These are phyloP conservation scores for Emberiza fucata DNA, from an alignment of 2,113 vertebrate species.

Conservation along the genomic window DNA sequence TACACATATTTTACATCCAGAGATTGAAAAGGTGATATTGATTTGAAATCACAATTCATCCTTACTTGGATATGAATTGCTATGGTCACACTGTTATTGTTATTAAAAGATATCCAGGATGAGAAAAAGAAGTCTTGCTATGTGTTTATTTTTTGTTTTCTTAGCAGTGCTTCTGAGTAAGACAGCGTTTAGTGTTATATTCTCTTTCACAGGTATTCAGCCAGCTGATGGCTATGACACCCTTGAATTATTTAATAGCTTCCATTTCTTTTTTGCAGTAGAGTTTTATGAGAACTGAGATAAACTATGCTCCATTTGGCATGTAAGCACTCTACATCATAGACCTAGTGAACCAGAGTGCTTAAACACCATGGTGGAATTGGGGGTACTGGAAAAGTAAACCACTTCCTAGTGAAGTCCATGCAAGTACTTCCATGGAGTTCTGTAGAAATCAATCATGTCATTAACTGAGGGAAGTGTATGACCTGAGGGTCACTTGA, in stretches of 20 bases:
- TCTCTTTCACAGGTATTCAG: not conserved
- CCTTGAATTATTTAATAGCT: conserved; percentile 53
- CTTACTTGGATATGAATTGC: not conserved
- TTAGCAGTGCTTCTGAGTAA: not conserved
- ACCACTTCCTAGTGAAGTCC: not conserved
- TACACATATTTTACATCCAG: not conserved
- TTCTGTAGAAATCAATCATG: not conserved
- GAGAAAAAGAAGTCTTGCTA: not conserved
- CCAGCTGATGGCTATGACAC: conserved; percentile 30
- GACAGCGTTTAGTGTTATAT: not conserved
- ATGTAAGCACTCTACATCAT: not conserved
- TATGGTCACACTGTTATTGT: not conserved
- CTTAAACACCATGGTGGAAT: not conserved
- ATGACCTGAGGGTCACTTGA: not conserved
- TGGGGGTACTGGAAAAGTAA: not conserved
- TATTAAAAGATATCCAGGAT: not conserved
- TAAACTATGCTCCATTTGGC: conserved; percentile 18
- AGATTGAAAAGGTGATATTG: not conserved
- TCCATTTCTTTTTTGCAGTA: not conserved
- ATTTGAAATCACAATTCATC: not conserved
- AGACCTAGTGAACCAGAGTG: not conserved
- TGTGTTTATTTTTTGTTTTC: not conserved
- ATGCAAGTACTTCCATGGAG: not conserved
- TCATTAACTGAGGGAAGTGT: not conserved
- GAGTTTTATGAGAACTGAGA: conserved; percentile 9